Evolutionary conservation across 2,888 invertebrate species (phyloP), one percentile per base, ranked within the genome.

Genomic region (Automeris io): DNA sequence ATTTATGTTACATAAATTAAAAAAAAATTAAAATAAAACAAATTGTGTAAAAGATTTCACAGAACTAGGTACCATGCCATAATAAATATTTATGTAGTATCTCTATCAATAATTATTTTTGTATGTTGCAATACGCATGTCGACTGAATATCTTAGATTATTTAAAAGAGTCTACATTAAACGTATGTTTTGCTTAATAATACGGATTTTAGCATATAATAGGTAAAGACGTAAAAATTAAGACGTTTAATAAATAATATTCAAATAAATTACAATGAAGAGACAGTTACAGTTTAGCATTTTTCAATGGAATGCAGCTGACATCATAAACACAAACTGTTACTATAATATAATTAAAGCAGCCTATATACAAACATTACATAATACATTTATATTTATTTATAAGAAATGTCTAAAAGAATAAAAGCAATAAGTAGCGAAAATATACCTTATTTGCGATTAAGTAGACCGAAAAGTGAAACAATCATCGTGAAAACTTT

Each of bases 141-240:
- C 53, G 67, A 69, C 65, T 60, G 56, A 68, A 62, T 62, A 54
- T 63, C 66, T 67, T 67, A 64, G 68, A 70, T 73, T 77, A 79
- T 72, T 75, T 78, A 80, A 61, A 68, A 26, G 16, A 74, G 81
- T 69, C 81, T 82, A 76, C 82, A 70, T 83, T 82, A 81, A 85
- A 86, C 85, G 85, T 78, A 86, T 83, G 72, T 80, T 52, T 59
- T 58, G 50, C 61, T 68, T 73, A 76, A 65, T 68, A 71, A 70
- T 71, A 73, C 62, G 61, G 70, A 65, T 51, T 70, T 70, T 64
- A 66, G 61, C 56, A 64, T 52, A 42, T 54, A 56, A 57, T 54
- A 64, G 49, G 47, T 51, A 61, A 56, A 48, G n/a, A 31, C 29
- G 21, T 22, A 35, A 12, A 13, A 24, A 25, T 26, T 26, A 33